Conservation (phyloP, 1,140 invertebrate genomes). For the Hetaerina americana region DNA sequence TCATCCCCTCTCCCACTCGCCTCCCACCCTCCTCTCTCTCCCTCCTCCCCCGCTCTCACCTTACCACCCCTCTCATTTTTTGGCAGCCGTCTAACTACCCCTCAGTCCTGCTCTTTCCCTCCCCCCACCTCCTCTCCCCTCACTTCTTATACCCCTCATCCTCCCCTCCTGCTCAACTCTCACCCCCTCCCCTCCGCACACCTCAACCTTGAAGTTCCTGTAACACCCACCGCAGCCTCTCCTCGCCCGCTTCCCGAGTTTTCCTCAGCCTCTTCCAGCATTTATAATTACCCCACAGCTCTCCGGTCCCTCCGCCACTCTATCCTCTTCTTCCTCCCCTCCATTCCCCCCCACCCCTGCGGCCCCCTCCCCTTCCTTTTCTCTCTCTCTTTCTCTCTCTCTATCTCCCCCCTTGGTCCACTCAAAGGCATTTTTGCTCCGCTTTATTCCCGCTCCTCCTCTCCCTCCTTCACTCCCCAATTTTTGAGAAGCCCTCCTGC, state of each 20-base stretch:
- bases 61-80: background rate
- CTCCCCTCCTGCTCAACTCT: background rate
- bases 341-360: background rate
- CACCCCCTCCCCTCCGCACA: background rate
- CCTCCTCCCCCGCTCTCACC: background rate
- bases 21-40: background rate
- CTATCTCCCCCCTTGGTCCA: background rate
- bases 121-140: background rate
- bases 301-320: background rate
- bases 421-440: too few species aligned
- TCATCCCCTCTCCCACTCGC: background rate
- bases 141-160: background rate
- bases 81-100: background rate
- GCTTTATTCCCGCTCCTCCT: too few species aligned
- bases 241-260: too few species aligned
- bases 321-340: background rate
- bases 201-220: background rate
- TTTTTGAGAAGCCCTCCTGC: too few species aligned
- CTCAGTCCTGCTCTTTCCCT: background rate
- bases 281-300: background rate
- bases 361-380: background rate
- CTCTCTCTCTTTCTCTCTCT: background rate
- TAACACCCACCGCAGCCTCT: background rate
- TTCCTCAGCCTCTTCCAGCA: background rate
- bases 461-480: too few species aligned